Evolutionary conservation across 2,113 vertebrate genomes (phyloP).

Genomic region (Chauna torquata): DNA sequence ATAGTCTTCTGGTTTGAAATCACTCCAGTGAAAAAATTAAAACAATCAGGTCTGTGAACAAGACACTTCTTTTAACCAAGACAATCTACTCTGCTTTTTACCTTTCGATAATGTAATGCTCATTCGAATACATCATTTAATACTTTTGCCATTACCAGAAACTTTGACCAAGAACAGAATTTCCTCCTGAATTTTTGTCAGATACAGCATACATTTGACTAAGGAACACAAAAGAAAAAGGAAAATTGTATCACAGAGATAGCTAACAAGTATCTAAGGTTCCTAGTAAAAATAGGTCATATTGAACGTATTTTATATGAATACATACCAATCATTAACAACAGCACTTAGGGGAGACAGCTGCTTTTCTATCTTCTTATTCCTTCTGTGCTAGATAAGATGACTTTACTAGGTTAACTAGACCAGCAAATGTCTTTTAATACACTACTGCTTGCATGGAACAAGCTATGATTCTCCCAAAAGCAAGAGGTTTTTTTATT

Average conservation of each 20-base stretch:
- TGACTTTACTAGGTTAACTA: background rate
- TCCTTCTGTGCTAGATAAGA: background rate
- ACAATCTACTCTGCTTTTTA: background rate
- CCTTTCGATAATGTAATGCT: background rate
- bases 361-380: background rate
- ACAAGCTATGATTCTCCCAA: background rate
- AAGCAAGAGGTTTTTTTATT: accelerated
- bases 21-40: background rate
- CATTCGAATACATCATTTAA: background rate
- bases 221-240: background rate
- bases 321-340: background rate
- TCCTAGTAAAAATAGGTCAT: background rate
- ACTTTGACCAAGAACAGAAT: background rate
- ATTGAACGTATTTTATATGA: background rate
- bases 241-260: background rate
- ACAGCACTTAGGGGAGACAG: background rate
- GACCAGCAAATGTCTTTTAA: background rate
- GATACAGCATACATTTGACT: background rate
- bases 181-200: background rate
- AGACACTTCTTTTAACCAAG: background rate
- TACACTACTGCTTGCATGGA: background rate
- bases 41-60: background rate
- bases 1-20: background rate
- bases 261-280: background rate
- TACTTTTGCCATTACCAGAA: background rate